Percentiles rank a stretch among this genome's conserved stretches.
Conservation (phyloP, 2,888 invertebrate genomes). For the Deroplatys truncata region DNA sequence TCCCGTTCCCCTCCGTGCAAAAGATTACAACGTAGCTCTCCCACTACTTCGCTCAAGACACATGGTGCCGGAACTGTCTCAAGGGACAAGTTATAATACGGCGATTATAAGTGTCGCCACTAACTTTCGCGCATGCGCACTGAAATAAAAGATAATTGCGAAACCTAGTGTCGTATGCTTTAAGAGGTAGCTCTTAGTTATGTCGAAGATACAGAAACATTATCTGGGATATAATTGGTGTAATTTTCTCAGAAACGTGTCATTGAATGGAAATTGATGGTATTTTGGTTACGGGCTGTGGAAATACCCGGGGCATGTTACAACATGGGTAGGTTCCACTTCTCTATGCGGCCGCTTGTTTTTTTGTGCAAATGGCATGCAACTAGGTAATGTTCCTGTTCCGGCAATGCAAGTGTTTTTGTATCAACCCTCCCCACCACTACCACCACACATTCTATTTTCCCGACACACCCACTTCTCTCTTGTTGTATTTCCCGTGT, state of each 20-base stretch:
- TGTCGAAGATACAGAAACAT: background rate
- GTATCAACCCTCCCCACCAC: background rate
- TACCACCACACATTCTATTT: background rate
- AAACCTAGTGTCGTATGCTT: too few relatives aligned
- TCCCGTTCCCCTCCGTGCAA: too few relatives aligned
- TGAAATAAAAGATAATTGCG: too few relatives aligned
- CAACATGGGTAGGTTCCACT: background rate
- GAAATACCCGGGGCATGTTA: background rate
- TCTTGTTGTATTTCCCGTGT: slow-evolving; percentile 3
- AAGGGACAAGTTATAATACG: too few relatives aligned
- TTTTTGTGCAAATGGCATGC: background rate
- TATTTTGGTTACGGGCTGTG: background rate
- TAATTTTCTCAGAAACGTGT: background rate
- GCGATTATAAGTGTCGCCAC: too few relatives aligned
- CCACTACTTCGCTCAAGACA: too few relatives aligned
- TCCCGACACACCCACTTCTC: background rate
- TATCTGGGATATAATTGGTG: background rate
- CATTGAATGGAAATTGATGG: background rate
- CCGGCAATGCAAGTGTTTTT: slow-evolving; percentile 7
- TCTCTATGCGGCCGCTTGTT: background rate
- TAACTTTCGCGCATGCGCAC: too few relatives aligned
- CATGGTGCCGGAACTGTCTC: too few relatives aligned
- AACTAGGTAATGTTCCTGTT: background rate
- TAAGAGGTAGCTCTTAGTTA: too few relatives aligned
- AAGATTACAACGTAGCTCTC: too few relatives aligned